phyloP scores from a whole-genome alignment of 2,113 vertebrate genomes.

The Hippopotamus amphibius region DNA sequence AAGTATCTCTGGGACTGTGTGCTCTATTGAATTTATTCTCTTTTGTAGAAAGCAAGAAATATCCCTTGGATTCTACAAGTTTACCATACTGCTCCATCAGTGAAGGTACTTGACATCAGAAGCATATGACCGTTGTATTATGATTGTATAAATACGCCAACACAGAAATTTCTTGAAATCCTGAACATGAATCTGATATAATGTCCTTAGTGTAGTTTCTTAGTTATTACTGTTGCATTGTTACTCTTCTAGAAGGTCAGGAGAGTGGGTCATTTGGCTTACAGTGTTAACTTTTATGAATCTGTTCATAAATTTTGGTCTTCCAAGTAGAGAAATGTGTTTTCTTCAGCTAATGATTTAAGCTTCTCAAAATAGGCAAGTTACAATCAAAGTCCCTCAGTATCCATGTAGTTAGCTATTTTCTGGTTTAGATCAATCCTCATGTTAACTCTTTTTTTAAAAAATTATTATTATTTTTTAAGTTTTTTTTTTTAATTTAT shows the following conservation, averaged over 20 bases:
- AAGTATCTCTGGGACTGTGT: background rate
- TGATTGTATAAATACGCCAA: background rate
- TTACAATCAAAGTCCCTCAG: background rate
- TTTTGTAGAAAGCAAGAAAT: conserved; percentile 89
- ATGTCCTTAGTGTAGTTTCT: background rate
- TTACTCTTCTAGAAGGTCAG: background rate
- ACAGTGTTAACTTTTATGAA: background rate
- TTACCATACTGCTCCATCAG: conserved; percentile 90
- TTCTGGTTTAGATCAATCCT: background rate
- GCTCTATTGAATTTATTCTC: conserved; percentile 30
- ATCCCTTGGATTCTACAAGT: conserved; percentile 92
- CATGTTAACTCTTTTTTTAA: background rate
- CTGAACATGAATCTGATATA: background rate
- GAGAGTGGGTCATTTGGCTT: background rate
- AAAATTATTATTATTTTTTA: too few species aligned
- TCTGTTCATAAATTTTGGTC: conserved; percentile 34
- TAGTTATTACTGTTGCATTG: background rate
- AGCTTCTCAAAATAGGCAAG: background rate
- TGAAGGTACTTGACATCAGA: conserved; percentile 87
- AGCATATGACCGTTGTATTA: background rate
- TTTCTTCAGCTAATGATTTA: background rate
- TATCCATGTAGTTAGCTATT: background rate
- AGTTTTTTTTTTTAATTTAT: too few species aligned
- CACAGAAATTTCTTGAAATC: background rate
- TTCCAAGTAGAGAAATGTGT: conserved; percentile 11